A percentile compares a stretch with the other conserved stretches of the same genome.
Conservation (phyloP, 2,888 invertebrate genomes). For the Sinotaia quadrata region DNA sequence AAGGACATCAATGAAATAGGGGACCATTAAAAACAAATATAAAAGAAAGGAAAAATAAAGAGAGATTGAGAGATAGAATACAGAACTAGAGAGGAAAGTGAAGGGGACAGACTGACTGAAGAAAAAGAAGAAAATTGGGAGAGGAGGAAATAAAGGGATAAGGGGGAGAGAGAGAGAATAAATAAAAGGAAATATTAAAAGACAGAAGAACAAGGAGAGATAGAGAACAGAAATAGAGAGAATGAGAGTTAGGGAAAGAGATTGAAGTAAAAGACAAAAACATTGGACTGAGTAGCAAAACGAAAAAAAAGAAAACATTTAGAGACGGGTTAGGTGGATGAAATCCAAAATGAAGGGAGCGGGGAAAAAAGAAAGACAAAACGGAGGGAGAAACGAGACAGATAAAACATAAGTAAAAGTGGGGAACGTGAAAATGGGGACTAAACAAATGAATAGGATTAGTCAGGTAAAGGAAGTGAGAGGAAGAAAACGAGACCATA, state of each 20-base stretch:
- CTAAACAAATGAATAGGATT: no score
- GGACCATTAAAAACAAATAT: neutral
- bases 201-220: neutral
- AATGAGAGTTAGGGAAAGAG: constrained; percentile 6
- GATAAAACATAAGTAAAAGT: neutral
- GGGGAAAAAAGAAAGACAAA: neutral
- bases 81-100: no score
- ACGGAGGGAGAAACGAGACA: neutral
- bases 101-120: no score
- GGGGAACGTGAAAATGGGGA: no score
- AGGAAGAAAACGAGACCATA: constrained; percentile 6
- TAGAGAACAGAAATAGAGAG: neutral
- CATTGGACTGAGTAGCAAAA: neutral
- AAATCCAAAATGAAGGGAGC: neutral
- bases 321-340: neutral
- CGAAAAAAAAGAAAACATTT: neutral
- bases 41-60: neutral
- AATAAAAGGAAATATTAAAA: neutral
- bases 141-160: neutral
- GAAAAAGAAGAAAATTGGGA: neutral
- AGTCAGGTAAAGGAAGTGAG: neutral
- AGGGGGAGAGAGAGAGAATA: neutral
- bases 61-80: neutral
- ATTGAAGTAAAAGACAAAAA: neutral
- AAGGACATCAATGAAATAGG: no score